Base-by-base conservation (phyloP, 1,140 invertebrate species). In the Drosophila pruinosa region DNA sequence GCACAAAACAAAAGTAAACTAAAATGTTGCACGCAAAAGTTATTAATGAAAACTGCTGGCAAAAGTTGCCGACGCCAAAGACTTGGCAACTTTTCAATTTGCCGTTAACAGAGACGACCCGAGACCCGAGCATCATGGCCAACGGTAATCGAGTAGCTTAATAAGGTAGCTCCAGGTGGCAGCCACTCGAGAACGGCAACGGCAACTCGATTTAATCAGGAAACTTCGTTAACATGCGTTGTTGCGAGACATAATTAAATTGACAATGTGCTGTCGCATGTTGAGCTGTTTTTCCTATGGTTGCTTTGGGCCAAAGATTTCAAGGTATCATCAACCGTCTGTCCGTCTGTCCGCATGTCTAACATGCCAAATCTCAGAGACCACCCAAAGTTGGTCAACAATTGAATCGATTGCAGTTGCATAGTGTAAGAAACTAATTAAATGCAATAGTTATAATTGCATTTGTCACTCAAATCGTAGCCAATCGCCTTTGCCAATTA, bases 1-100 rank as follows among this genome's bases (percentile, higher is more conserved):
- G n/a, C 10, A 8, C 26, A 28, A 10, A 69, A 62, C 57, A 69
- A 69, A 36, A 54, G 61, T 53, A 38, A 62, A 62, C 61, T n/a
- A n/a, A n/a, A n/a, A 43, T 68, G 64, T 68, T 52, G 31, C 8
- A 36, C 21, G 17, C 39, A 41, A 61, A 68, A 64, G 22, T 70
- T 70, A 63, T 70, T 70, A 63, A 70, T 64, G 17, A 48, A 26
- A 39, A 24, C 57, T 1, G 36, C 36, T 41, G 12, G 3, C 36
- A 52, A 26, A 45, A 68, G 54, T 57, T 53, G n/a, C 17, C n/a
- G n/a, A n/a, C n/a, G n/a, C n/a, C n/a, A 3, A 24, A 4, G 10
- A 12, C 10, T 10, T 2, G 6, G 4, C 10, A 45, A 58, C 5
- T 61, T 61, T 52, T 61, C 47, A 52, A 52, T 59, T 45, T 34